Percentiles rank a stretch among this genome's conserved stretches.
Conservation (phyloP, 1,140 invertebrate genomes). For the Drosophila yakuba region DNA sequence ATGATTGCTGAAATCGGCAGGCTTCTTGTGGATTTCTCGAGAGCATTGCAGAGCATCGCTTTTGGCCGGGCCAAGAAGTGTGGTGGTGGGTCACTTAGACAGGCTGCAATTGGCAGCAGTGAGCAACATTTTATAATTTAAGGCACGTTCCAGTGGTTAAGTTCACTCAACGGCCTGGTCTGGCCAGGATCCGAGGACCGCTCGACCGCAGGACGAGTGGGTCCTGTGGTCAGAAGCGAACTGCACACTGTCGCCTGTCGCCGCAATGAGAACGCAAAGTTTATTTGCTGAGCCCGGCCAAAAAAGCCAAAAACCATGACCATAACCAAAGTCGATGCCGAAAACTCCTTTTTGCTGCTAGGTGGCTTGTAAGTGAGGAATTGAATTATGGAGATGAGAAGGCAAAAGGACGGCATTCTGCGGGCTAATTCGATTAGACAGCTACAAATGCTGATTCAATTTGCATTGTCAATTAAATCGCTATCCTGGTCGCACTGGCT, state of each 20-base stretch:
- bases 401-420: constrained; percentile 27
- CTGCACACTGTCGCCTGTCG: constrained; percentile 58
- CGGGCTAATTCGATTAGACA: constrained; percentile 62
- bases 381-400: constrained; percentile 53
- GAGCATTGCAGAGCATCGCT: constrained; percentile 17
- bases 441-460: constrained; percentile 75
- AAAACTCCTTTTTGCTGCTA: constrained; percentile 3
- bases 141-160: constrained; percentile 76
- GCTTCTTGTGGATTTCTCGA: background rate
- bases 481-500: constrained; percentile 7
- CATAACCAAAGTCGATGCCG: background rate
- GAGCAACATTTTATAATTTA: constrained; percentile 72
- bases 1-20: no score
- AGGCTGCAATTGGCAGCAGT: constrained; percentile 60
- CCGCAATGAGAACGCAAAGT: constrained; percentile 74
- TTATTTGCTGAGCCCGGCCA: constrained; percentile 66
- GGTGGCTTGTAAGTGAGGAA: constrained; percentile 26
- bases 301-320: constrained; percentile 18
- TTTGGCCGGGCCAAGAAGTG: background rate
- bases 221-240: constrained; percentile 19
- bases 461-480: constrained; percentile 77
- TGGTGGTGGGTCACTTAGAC: constrained; percentile 8
- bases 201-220: background rate
- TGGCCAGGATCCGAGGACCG: background rate
- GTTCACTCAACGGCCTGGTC: constrained; percentile 33